These are phyloP conservation scores for Clanis bilineata DNA, from an alignment of 2,888 invertebrate species.

Conservation along the genomic window DNA sequence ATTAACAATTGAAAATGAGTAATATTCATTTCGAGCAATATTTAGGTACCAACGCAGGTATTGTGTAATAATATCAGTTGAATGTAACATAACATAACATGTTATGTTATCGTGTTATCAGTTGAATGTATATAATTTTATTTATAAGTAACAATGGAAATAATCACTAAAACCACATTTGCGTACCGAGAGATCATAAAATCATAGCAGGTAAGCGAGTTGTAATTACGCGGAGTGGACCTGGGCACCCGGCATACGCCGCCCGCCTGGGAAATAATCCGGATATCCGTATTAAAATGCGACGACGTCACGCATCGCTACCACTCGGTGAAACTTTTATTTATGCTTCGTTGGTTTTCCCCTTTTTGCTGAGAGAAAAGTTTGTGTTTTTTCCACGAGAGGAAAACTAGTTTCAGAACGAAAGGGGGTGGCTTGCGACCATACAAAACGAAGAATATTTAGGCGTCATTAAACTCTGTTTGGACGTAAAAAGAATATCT, in stretches of 20 bases:
- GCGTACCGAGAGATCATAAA: conserved; percentile 18
- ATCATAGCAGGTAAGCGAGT: conserved; percentile 14
- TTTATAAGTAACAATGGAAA: not conserved
- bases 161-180: not conserved
- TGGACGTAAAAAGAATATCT: conserved; percentile 8
- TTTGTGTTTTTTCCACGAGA: conserved; percentile 1
- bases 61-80: not conserved
- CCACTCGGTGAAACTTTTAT: conserved; percentile 13
- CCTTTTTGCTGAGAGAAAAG: conserved; percentile 3
- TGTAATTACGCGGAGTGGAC: conserved; percentile 52
- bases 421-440: not conserved
- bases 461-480: conserved; percentile 9
- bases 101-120: too few relatives aligned
- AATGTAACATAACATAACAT: too few relatives aligned
- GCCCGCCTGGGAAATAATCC: conserved; percentile 42
- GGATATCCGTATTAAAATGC: conserved; percentile 40
- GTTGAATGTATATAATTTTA: too few relatives aligned
- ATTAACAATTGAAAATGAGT: not conserved
- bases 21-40: not conserved
- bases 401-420: not conserved
- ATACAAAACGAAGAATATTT: conserved; percentile 3
- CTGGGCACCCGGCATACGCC: conserved; percentile 22
- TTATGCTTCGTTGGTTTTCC: conserved; percentile 14
- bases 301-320: conserved; percentile 35
- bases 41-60: too few relatives aligned